These are phyloP conservation scores for Napeogenes inachia DNA, from an alignment of 2,888 invertebrate species.

Conservation along the genomic window DNA sequence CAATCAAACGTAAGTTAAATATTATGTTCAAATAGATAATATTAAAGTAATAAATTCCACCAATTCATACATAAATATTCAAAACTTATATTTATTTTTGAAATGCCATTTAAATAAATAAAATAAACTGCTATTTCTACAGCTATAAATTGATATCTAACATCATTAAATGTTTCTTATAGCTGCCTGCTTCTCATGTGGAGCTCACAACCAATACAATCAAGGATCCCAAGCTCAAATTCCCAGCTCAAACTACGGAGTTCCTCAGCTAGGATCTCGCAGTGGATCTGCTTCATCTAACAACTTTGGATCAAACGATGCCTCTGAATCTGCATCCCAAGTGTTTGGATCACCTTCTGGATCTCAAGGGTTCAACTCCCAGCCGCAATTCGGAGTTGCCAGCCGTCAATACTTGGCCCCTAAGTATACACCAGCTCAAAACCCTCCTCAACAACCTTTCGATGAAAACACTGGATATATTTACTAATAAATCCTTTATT, in stretches of 20 bases:
- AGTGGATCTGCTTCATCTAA: constrained; percentile 16
- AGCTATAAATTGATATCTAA: too few relatives aligned
- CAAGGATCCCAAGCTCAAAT: constrained; percentile 24
- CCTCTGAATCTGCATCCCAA: too few relatives aligned
- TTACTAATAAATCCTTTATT: constrained; percentile 43
- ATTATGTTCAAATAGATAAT: neutral
- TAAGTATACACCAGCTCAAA: constrained; percentile 43
- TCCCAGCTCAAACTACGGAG: constrained; percentile 41
- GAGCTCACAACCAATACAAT: constrained; percentile 33
- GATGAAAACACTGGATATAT: constrained; percentile 51
- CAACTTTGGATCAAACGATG: constrained; percentile 20
- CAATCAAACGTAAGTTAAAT: constrained; percentile 32
- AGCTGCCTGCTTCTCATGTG: constrained; percentile 29
- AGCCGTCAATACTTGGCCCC: constrained; percentile 63
- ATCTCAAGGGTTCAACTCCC: constrained; percentile 24
- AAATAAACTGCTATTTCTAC: too few relatives aligned
- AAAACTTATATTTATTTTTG: too few relatives aligned
- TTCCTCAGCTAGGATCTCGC: constrained; percentile 29
- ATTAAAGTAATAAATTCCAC: too few relatives aligned
- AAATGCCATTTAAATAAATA: too few relatives aligned
- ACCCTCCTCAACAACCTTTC: constrained; percentile 59
- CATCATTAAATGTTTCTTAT: neutral
- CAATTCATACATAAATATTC: too few relatives aligned
- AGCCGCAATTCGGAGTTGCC: constrained; percentile 41
- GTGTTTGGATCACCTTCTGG: constrained; percentile 19